Conservation (phyloP, 2,113 vertebrate species). For the Bucco capensis region DNA sequence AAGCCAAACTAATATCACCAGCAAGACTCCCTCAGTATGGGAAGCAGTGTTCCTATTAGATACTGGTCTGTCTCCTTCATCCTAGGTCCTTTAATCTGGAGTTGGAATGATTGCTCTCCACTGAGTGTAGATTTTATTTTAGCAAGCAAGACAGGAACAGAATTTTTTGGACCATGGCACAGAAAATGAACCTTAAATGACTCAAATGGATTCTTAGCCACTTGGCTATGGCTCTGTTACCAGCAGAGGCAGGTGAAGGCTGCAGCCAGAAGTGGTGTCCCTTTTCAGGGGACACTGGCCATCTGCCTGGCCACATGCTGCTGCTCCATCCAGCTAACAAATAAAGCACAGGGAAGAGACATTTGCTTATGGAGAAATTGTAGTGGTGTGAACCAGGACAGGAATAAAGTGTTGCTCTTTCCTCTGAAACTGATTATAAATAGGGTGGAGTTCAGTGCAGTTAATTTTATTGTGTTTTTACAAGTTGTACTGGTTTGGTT, state of each 20-base stretch:
- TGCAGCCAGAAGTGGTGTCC: background rate
- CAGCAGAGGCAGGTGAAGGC: background rate
- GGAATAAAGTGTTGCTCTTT: constrained; percentile 11
- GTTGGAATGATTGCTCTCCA: background rate
- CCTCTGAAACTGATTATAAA: constrained; percentile 18
- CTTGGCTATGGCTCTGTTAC: background rate
- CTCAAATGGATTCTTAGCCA: background rate
- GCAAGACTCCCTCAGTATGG: too few relatives aligned
- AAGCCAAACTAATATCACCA: background rate
- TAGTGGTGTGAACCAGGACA: background rate
- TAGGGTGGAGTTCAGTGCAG: constrained; percentile 58
- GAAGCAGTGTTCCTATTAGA: background rate
- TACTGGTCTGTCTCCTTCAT: background rate
- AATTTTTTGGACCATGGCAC: background rate
- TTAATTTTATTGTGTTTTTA: constrained; percentile 53
- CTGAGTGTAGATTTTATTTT: background rate
- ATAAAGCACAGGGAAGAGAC: background rate
- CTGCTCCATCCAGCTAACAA: background rate
- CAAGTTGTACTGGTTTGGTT: background rate
- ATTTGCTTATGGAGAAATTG: background rate
- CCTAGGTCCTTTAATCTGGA: background rate
- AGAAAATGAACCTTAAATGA: background rate
- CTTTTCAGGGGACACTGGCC: background rate
- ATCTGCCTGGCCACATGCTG: background rate
- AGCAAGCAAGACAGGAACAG: background rate